These are phyloP conservation scores for Micromussa lordhowensis DNA, from an alignment of 92 coral and sea anemone species.

Conservation along the genomic window DNA sequence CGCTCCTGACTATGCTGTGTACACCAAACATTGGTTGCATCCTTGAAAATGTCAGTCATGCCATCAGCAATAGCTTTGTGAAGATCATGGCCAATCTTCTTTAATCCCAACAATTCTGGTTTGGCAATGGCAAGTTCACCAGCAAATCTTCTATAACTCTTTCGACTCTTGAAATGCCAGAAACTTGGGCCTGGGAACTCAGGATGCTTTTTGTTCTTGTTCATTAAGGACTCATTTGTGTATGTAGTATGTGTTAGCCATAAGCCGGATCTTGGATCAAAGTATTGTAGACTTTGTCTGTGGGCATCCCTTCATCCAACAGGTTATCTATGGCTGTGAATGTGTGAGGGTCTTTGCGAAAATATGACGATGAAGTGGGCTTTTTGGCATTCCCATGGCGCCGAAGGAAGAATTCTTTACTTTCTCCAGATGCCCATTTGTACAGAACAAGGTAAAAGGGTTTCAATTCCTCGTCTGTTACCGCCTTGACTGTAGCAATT, in stretches of 20 bases:
- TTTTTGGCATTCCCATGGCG: slow-evolving; percentile 70
- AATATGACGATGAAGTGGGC: slow-evolving; percentile 45
- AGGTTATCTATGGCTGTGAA: slow-evolving; percentile 20
- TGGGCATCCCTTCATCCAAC: slow-evolving; percentile 60
- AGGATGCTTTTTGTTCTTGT: slow-evolving; percentile 47
- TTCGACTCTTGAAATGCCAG: slow-evolving; percentile 59
- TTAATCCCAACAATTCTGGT: slow-evolving; percentile 57
- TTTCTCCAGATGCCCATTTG: slow-evolving; percentile 49
- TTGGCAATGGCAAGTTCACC: slow-evolving; percentile 58
- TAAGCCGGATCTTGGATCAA: slow-evolving; percentile 55
- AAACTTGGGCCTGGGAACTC: slow-evolving; percentile 74
- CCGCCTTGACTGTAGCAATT: slow-evolving; percentile 52
- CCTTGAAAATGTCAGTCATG: slow-evolving; percentile 62
- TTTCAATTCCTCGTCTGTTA: slow-evolving; percentile 34
- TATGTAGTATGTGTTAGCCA: slow-evolving; percentile 65
- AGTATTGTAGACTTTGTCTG: slow-evolving; percentile 45
- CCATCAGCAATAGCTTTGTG: slow-evolving; percentile 66
- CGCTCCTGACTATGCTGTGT: slow-evolving; percentile 72
- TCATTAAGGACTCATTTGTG: slow-evolving; percentile 41
- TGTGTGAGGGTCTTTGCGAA: not conserved
- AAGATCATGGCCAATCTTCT: slow-evolving; percentile 70
- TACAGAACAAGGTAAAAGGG: slow-evolving; percentile 64
- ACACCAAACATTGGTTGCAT: slow-evolving; percentile 63
- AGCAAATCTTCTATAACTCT: slow-evolving; percentile 61
- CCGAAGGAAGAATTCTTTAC: slow-evolving; percentile 51